Percentiles rank a stretch among this genome's conserved stretches.
These are phyloP conservation scores for Chouioia cunea DNA, from an alignment of 2,888 invertebrate species.

Conservation along the genomic window DNA sequence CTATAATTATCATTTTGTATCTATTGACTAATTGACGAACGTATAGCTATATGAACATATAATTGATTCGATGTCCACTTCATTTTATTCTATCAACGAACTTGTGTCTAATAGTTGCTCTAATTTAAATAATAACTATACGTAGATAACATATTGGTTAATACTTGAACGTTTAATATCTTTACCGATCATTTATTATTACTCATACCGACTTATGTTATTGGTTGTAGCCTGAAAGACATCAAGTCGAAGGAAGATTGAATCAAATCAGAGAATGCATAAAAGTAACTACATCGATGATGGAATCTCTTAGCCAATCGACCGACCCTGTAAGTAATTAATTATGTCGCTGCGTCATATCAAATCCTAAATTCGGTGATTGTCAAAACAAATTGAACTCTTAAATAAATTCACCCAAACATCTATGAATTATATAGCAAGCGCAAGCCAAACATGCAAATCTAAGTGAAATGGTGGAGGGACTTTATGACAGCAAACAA, in stretches of 20 bases:
- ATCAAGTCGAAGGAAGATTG: slow-evolving; percentile 77
- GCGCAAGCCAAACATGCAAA: slow-evolving; percentile 71
- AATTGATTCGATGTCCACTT: no score
- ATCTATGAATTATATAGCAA: slow-evolving; percentile 52
- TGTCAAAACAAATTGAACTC: no score
- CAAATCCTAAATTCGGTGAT: no score
- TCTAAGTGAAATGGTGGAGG: slow-evolving; percentile 76
- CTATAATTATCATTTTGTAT: slow-evolving; percentile 27
- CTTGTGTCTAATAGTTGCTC: no score
- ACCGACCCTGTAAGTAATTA: slow-evolving; percentile 76
- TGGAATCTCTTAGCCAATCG: slow-evolving; percentile 78
- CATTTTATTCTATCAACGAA: no score
- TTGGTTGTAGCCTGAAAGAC: slow-evolving; percentile 72
- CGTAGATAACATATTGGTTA: no score
- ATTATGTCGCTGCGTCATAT: no score
- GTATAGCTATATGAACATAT: slow-evolving; percentile 4
- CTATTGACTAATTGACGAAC: slow-evolving; percentile 16
- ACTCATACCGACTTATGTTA: slow-evolving; percentile 19
- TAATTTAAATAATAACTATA: no score
- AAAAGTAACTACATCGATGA: slow-evolving; percentile 77
- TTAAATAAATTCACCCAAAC: not conserved
- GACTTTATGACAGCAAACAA: slow-evolving; percentile 78
- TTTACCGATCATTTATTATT: not conserved
- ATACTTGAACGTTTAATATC: not conserved
- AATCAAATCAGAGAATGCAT: slow-evolving; percentile 82